These are phyloP conservation scores for Metellina segmentata DNA, from an alignment of 2,888 invertebrate species.

Conservation along the genomic window DNA sequence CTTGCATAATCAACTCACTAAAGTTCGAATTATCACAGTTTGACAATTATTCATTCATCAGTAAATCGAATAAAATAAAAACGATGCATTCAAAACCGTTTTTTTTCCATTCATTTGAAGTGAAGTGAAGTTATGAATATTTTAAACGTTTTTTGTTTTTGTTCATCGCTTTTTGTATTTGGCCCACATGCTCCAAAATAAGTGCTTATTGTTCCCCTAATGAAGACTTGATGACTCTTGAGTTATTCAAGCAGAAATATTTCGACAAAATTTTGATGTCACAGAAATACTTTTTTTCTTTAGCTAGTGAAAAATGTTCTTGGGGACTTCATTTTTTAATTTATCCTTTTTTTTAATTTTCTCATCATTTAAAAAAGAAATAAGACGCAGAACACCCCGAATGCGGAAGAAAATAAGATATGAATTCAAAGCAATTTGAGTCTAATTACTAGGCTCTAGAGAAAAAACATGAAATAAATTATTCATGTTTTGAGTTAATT, in stretches of 20 bases:
- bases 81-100: no score
- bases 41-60: no score
- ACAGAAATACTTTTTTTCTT: not conserved
- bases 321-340: not conserved
- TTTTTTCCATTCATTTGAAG: no score
- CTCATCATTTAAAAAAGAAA: not conserved
- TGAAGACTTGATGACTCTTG: not conserved
- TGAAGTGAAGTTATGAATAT: no score
- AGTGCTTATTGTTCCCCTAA: not conserved
- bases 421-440: constrained; percentile 13
- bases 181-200: not conserved
- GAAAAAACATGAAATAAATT: constrained; percentile 1
- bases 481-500: not conserved
- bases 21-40: no score
- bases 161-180: no score
- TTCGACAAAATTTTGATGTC: not conserved
- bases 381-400: not conserved
- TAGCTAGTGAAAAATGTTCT: not conserved
- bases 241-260: not conserved
- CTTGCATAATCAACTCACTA: no score
- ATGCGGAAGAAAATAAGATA: not conserved
- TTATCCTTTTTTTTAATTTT: constrained; percentile 6
- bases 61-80: no score
- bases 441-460: constrained; percentile 2
- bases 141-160: no score